These are phyloP conservation scores for Elephantulus edwardii DNA, from an alignment of 2,113 vertebrate species.

Conservation along the genomic window DNA sequence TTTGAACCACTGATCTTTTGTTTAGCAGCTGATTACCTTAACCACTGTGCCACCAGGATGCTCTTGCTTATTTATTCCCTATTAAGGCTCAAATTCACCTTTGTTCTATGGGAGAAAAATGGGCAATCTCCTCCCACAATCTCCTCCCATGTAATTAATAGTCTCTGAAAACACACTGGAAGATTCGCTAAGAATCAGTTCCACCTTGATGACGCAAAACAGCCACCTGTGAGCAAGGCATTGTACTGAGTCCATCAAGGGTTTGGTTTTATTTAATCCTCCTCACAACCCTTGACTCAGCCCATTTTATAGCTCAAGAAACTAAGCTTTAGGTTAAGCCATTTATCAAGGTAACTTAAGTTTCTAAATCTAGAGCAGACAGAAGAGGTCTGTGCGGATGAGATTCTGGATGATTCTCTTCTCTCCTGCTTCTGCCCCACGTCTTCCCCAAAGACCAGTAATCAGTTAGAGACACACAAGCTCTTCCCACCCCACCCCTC, in stretches of 20 bases:
- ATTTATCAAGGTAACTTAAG: background rate
- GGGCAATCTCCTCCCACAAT: no score
- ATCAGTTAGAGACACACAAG: constrained; percentile 73
- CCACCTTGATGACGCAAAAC: no score
- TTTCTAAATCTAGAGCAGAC: background rate
- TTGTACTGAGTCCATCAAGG: background rate
- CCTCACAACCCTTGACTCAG: background rate
- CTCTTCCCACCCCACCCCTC: no score
- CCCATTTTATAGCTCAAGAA: background rate
- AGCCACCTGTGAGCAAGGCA: background rate
- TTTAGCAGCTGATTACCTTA: no score
- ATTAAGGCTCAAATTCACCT: no score
- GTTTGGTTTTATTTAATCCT: constrained; percentile 6
- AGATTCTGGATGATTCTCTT: constrained; percentile 27
- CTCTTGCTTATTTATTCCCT: no score
- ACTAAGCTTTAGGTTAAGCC: background rate
- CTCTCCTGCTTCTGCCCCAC: constrained; percentile 61
- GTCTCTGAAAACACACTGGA: no score
- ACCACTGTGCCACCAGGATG: no score
- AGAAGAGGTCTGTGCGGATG: background rate
- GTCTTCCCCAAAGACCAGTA: constrained; percentile 71
- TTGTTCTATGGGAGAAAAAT: no score
- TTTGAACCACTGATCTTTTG: no score
- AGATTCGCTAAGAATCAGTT: no score
- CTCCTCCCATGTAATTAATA: no score